phyloP scores from a whole-genome alignment of 2,888 invertebrate species.

The Tortricodes alternella region DNA sequence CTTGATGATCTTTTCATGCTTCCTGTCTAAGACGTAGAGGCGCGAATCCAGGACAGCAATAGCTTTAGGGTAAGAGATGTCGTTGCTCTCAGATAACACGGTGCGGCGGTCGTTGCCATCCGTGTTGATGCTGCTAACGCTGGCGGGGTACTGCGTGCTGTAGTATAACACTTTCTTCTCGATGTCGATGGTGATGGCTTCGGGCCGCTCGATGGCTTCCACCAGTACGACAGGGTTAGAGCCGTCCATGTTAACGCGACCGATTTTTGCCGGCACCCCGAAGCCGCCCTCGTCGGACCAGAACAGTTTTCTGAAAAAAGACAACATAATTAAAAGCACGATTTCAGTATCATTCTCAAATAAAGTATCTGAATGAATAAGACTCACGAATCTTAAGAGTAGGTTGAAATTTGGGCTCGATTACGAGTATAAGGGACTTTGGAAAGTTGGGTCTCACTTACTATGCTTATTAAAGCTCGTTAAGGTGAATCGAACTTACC shows the following conservation, averaged over 20 bases:
- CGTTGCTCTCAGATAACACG: slow-evolving; percentile 86
- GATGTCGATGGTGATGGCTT: slow-evolving; percentile 93
- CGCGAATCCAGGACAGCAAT: slow-evolving; percentile 91
- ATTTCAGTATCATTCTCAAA: background rate
- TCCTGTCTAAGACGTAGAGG: slow-evolving; percentile 93
- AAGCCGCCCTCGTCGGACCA: slow-evolving; percentile 98
- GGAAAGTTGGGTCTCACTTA: too few species aligned
- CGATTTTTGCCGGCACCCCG: slow-evolving; percentile 94
- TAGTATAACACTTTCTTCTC: slow-evolving; percentile 93
- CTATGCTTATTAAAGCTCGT: background rate
- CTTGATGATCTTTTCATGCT: slow-evolving; percentile 93
- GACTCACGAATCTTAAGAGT: too few species aligned
- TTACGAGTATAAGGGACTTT: too few species aligned
- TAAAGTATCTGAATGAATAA: too few species aligned
- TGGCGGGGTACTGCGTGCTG: slow-evolving; percentile 89
- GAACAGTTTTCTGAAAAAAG: slow-evolving; percentile 87
- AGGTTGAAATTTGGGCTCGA: too few species aligned
- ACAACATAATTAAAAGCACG: background rate
- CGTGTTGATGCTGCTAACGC: slow-evolving; percentile 87
- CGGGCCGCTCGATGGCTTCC: slow-evolving; percentile 87
- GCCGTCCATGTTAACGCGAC: slow-evolving; percentile 97
- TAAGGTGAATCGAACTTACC: slow-evolving; percentile 82
- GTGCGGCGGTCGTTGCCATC: slow-evolving; percentile 87
- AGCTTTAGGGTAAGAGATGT: slow-evolving; percentile 90
- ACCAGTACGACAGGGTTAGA: slow-evolving; percentile 88